phyloP scores from a whole-genome alignment of 2,113 vertebrate genomes.

The Benitochromis conjunctus region DNA sequence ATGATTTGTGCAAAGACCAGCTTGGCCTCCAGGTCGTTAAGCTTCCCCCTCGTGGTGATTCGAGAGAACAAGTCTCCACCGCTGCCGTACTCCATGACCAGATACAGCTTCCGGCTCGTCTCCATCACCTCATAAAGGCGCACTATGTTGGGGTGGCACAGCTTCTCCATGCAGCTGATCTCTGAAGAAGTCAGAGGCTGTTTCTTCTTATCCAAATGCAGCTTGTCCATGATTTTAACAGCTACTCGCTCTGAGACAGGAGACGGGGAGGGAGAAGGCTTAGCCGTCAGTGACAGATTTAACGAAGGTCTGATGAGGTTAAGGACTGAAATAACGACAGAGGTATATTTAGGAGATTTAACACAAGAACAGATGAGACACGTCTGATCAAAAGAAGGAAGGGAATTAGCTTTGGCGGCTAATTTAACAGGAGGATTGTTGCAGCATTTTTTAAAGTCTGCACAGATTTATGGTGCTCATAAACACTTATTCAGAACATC shows the following conservation, averaged over 20 bases:
- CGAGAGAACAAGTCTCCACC: slow-evolving; percentile 76
- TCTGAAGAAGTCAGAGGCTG: slow-evolving; percentile 54
- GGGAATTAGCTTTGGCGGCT: background rate
- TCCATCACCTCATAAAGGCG: slow-evolving; percentile 79
- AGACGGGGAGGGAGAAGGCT: background rate
- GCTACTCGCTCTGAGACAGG: slow-evolving; percentile 72
- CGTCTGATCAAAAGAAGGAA: background rate
- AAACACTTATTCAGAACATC: background rate
- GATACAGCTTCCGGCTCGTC: slow-evolving; percentile 65
- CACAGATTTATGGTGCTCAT: background rate
- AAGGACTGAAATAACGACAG: background rate
- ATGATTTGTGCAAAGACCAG: slow-evolving; percentile 73
- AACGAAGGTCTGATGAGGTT: background rate
- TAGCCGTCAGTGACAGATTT: background rate
- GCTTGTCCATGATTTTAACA: slow-evolving; percentile 75
- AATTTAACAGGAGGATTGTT: slow-evolving; percentile 2
- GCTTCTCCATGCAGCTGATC: slow-evolving; percentile 76
- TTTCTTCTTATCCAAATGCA: slow-evolving; percentile 53
- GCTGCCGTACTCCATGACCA: slow-evolving; percentile 78
- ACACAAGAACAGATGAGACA: background rate
- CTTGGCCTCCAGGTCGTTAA: slow-evolving; percentile 71
- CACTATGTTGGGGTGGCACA: slow-evolving; percentile 77
- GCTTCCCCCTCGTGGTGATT: slow-evolving; percentile 69
- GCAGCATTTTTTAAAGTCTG: background rate
- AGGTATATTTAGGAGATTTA: background rate